Conservation (phyloP, 1,140 invertebrate genomes). For the Calephelis nemesis region DNA sequence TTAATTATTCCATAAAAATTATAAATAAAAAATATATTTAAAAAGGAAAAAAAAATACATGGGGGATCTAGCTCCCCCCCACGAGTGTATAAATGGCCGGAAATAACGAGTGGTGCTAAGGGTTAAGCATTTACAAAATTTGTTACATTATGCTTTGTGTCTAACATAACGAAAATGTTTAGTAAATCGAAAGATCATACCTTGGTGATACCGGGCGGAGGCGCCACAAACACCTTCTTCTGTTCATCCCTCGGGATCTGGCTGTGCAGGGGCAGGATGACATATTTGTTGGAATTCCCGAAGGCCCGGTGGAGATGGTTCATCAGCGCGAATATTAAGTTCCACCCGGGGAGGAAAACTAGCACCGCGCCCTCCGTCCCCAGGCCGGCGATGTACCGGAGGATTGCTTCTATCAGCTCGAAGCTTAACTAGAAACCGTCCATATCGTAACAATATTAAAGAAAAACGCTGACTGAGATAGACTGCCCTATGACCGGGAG, state of each 20-base stretch:
- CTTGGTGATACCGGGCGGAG: conserved; percentile 79
- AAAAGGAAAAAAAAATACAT: too few species aligned
- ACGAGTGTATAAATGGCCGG: too few species aligned
- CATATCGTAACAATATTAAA: too few species aligned
- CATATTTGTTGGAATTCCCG: conserved; percentile 82
- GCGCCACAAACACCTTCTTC: conserved; percentile 90
- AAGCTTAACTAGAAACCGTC: conserved; percentile 86
- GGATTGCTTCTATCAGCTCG: conserved; percentile 92
- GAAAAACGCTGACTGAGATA: too few species aligned
- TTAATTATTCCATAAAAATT: too few species aligned
- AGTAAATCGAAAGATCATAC: conserved; percentile 28
- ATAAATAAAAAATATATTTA: too few species aligned
- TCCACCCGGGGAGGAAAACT: conserved; percentile 96
- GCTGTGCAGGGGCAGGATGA: conserved; percentile 92
- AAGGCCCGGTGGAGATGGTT: conserved; percentile 90
- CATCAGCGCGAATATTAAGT: conserved; percentile 95
- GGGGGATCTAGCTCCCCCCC: too few species aligned
- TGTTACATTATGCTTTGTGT: too few species aligned
- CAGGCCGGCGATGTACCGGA: conserved; percentile 87
- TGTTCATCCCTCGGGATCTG: conserved; percentile 95
- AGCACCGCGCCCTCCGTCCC: conserved; percentile 91
- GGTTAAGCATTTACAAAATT: too few species aligned
- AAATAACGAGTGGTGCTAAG: too few species aligned
- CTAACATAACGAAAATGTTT: too few species aligned
- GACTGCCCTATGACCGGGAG: too few species aligned